phyloP scores from a whole-genome alignment of 2,113 vertebrate genomes.

The Toxotes chatareus region DNA sequence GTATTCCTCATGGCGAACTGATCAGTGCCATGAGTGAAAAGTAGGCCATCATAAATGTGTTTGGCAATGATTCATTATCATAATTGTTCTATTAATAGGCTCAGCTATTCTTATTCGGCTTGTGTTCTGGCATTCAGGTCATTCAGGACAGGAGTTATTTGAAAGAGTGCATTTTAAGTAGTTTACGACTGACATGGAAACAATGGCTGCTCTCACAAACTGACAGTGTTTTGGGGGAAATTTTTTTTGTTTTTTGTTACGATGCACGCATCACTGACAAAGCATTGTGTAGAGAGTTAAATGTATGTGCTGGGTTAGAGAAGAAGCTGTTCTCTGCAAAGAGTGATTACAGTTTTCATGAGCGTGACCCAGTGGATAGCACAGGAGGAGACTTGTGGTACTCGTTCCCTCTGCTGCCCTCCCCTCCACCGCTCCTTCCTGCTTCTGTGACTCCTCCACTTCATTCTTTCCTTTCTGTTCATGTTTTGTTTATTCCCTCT shows the following conservation, averaged over 20 bases:
- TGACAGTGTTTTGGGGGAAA: slow-evolving; percentile 6
- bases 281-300: slow-evolving; percentile 3
- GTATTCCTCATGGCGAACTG: slow-evolving; percentile 49
- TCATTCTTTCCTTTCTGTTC: slow-evolving; percentile 1
- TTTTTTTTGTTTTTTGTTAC: not conserved
- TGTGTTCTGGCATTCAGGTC: slow-evolving; percentile 68
- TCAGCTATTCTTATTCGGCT: slow-evolving; percentile 66
- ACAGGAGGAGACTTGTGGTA: slow-evolving; percentile 60
- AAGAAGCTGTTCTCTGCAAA: slow-evolving; percentile 78
- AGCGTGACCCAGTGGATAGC: slow-evolving; percentile 78
- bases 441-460: slow-evolving; percentile 15
- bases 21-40: slow-evolving; percentile 63
- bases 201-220: slow-evolving; percentile 26
- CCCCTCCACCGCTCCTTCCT: slow-evolving; percentile 19
- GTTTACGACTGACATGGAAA: slow-evolving; percentile 41
- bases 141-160: slow-evolving; percentile 65
- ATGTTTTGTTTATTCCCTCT: slow-evolving; percentile 21
- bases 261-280: slow-evolving; percentile 23
- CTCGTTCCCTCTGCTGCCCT: slow-evolving; percentile 31
- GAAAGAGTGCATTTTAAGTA: slow-evolving; percentile 63
- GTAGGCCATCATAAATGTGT: slow-evolving; percentile 77
- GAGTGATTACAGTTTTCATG: slow-evolving; percentile 84
- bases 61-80: slow-evolving; percentile 79
- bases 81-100: slow-evolving; percentile 81
- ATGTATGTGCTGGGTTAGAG: slow-evolving; percentile 61